phyloP scores from a whole-genome alignment of 2,113 vertebrate genomes.

The Alligator mississippiensis region DNA sequence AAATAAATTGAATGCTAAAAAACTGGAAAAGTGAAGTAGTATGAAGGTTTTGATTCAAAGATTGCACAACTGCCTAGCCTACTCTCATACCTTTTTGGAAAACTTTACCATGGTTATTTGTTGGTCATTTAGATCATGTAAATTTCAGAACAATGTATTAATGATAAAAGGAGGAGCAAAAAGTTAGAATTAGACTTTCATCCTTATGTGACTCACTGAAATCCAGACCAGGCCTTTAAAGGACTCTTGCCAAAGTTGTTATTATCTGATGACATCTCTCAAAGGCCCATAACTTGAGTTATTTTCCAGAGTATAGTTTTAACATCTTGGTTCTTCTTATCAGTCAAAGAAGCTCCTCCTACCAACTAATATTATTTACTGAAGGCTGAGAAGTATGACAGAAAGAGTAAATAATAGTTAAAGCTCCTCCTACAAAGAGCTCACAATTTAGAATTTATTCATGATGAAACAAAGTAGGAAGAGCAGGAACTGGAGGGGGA shows the following conservation, averaged over 20 bases:
- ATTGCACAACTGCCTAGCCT: not conserved
- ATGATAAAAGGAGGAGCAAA: not conserved
- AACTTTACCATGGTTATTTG: not conserved
- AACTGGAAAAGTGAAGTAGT: conserved; percentile 61
- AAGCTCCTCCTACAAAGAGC: not conserved
- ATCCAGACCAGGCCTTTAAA: not conserved
- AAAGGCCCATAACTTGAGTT: not conserved
- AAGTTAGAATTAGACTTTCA: not conserved
- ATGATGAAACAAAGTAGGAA: not conserved
- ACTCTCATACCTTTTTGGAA: not conserved
- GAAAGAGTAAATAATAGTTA: not conserved
- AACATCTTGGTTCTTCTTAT: not conserved
- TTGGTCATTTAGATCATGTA: conserved; percentile 13
- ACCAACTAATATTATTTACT: not conserved
- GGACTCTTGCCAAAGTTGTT: not conserved
- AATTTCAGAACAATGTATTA: conserved; percentile 12
- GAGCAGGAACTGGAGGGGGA: not conserved
- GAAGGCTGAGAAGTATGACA: not conserved
- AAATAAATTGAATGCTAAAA: conserved; percentile 59
- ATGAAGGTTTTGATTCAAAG: conserved; percentile 48
- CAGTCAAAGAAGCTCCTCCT: not conserved
- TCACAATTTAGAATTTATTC: not conserved
- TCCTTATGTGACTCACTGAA: not conserved
- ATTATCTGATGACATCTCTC: not conserved
- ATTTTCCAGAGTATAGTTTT: not conserved